Evolutionary conservation across 2,797 vertebrate genomes (phyloP).

Genomic region (Spizella passerina): DNA sequence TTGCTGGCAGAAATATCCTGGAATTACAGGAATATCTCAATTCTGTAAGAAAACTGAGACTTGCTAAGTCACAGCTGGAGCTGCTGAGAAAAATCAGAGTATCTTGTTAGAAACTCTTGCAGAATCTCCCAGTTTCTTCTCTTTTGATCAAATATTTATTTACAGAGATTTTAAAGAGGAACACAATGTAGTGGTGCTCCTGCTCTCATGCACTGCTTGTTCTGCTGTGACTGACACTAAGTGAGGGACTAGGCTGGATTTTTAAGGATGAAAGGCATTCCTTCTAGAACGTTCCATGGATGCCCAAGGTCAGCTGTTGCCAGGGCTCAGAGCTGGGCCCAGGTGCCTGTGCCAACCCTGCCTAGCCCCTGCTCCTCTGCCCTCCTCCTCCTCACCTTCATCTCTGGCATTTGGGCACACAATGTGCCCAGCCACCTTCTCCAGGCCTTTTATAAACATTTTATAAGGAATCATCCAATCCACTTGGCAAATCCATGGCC

Average conservation of each 20-base stretch:
- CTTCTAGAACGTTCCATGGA: neutral
- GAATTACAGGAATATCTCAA: neutral
- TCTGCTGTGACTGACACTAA: neutral
- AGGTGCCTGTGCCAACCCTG: neutral
- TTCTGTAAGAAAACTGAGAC: neutral
- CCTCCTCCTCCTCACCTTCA: neutral
- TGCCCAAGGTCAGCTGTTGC: rapidly evolving
- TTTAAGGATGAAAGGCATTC: neutral
- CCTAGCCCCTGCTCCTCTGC: neutral
- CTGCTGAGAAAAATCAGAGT: neutral
- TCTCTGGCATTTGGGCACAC: neutral
- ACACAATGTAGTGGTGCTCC: neutral
- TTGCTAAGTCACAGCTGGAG: neutral
- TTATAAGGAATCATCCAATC: neutral
- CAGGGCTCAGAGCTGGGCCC: neutral
- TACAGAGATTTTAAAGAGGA: neutral
- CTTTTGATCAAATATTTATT: neutral
- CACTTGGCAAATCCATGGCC: neutral
- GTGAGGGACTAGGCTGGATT: neutral
- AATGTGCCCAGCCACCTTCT: neutral
- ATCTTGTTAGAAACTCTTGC: neutral
- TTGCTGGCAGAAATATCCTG: neutral
- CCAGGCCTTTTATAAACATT: neutral
- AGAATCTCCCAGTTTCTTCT: neutral
- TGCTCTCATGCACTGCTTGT: neutral